Conservation (phyloP, 2,888 invertebrate species). For the Cephus pulcher region DNA sequence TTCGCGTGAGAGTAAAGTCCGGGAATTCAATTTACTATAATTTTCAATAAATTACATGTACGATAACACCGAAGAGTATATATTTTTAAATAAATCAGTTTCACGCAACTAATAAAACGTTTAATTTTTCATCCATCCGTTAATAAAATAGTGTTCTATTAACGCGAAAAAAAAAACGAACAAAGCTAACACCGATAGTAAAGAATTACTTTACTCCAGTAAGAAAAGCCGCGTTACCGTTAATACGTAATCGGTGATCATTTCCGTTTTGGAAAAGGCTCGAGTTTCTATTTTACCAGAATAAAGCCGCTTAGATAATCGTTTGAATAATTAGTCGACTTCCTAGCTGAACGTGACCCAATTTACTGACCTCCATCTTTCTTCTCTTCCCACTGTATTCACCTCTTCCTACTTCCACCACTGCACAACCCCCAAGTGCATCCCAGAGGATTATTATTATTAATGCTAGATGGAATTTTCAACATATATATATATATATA, state of each 20-base stretch:
- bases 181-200: not conserved
- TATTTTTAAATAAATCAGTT: not conserved
- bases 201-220: not conserved
- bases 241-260: not conserved
- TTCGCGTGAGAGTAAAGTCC: not conserved
- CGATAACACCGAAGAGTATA: not conserved
- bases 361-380: not conserved
- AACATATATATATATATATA: not conserved
- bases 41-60: not conserved
- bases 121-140: not conserved
- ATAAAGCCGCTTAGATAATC: not conserved
- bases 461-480: not conserved
- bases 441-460: not conserved
- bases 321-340: not conserved
- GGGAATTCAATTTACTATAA: not conserved
- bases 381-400: not conserved
- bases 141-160: not conserved
- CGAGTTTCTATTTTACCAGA: not conserved
- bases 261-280: not conserved
- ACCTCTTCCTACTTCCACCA: not conserved
- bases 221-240: not conserved
- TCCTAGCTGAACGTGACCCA: not conserved
- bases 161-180: not conserved
- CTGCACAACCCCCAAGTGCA: not conserved
- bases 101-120: not conserved